Conservation (phyloP, 2,888 invertebrate species). For the Drosophila nr. perissopoda region DNA sequence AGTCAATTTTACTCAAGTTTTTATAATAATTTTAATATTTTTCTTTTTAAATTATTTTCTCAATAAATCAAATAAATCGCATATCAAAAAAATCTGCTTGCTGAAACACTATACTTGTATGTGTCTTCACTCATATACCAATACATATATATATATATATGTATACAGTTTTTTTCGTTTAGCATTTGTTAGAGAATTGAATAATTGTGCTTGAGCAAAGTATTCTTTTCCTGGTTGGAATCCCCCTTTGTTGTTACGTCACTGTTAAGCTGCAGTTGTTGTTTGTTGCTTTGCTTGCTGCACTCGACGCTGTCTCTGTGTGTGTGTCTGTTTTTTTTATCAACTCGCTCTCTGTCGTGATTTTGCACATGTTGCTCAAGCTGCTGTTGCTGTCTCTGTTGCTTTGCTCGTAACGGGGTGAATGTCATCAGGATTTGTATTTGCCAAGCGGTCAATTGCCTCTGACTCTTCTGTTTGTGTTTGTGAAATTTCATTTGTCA, state of each 20-base stretch:
- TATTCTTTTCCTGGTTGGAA: not conserved
- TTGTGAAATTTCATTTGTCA: constrained; percentile 64
- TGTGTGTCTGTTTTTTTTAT: constrained; percentile 7
- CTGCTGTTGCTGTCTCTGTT: constrained; percentile 17
- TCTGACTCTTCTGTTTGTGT: constrained; percentile 57
- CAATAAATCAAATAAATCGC: not conserved
- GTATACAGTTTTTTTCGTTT: not conserved
- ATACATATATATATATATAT: not conserved
- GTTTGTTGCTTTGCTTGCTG: constrained; percentile 30
- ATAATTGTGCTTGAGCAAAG: not conserved
- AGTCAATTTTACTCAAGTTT: not conserved
- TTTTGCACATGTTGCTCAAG: constrained; percentile 63
- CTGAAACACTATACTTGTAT: not conserved
- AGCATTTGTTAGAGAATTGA: not conserved
- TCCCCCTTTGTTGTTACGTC: not conserved
- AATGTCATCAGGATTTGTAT: constrained; percentile 83
- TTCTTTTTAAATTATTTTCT: not conserved
- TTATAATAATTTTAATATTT: not conserved
- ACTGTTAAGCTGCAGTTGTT: constrained; percentile 23
- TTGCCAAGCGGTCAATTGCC: constrained; percentile 77
- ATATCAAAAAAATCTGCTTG: not conserved
- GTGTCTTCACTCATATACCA: not conserved
- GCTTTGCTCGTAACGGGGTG: constrained; percentile 79
- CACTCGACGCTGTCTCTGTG: constrained; percentile 22
- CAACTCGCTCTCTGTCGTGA: constrained; percentile 19